phyloP scores from a whole-genome alignment of 2,113 vertebrate genomes.

The Fregata magnificens region DNA sequence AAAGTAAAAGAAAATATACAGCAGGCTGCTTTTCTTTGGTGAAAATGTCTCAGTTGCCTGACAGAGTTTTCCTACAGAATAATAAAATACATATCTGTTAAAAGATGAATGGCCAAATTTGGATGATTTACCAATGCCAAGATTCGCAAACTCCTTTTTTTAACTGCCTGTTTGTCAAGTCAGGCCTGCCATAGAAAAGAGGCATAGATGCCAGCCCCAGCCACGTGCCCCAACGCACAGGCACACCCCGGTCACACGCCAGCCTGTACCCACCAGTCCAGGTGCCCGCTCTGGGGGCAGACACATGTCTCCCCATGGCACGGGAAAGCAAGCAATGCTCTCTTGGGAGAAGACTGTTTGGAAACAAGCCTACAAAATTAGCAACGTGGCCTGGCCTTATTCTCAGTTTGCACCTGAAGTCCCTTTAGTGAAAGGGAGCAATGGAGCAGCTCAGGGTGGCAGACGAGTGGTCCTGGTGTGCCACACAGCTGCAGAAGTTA shows the following conservation, averaged over 20 bases:
- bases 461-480: not conserved
- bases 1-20: not conserved
- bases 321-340: fast-evolving
- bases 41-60: not conserved
- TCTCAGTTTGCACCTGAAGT: not conserved
- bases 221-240: not conserved
- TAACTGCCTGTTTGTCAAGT: not conserved
- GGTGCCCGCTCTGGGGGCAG: not conserved
- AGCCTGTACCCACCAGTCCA: not conserved
- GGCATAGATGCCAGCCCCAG: not conserved
- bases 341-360: not conserved
- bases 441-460: not conserved
- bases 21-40: not conserved
- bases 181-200: not conserved
- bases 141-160: not conserved
- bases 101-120: not conserved
- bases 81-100: not conserved
- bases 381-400: not conserved
- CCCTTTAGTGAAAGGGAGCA: not conserved
- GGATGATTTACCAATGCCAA: not conserved
- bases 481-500: not conserved
- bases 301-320: fast-evolving
- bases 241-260: fast-evolving
- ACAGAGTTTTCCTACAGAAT: not conserved
- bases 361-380: not conserved